Conservation (phyloP, 2,113 vertebrate species). For the Catharus bicknelli region DNA sequence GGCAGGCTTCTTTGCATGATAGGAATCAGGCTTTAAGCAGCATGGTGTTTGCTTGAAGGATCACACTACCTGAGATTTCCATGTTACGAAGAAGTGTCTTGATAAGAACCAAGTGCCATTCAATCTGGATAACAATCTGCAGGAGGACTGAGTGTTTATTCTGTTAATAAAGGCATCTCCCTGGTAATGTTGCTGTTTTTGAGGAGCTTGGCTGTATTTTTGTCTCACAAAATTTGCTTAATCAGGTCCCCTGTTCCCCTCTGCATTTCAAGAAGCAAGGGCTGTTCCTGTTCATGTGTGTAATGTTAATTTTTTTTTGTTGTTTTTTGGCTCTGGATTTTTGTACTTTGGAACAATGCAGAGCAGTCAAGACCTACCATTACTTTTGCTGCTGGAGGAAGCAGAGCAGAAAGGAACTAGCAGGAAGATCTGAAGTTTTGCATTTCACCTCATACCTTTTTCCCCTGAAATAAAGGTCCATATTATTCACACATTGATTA, state of each 20-base stretch:
- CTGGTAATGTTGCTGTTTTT: background rate
- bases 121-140: background rate
- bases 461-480: background rate
- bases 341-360: background rate
- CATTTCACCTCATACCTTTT: background rate
- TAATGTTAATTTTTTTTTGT: background rate
- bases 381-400: background rate
- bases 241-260: background rate
- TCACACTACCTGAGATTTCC: background rate
- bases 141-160: background rate
- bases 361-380: background rate
- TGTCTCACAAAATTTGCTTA: background rate
- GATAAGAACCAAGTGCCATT: constrained; percentile 40
- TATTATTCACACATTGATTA: background rate
- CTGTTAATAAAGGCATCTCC: constrained; percentile 28
- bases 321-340: background rate
- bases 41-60: background rate
- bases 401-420: background rate
- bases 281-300: background rate
- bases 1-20: background rate
- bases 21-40: background rate
- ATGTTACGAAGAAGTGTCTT: background rate
- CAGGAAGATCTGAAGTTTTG: background rate
- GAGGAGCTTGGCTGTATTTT: background rate
- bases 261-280: background rate